Percentiles rank a stretch among this genome's conserved stretches.
phyloP scores from a whole-genome alignment of 2,113 vertebrate genomes.

The Gnathonemus echidnorhynchus region DNA sequence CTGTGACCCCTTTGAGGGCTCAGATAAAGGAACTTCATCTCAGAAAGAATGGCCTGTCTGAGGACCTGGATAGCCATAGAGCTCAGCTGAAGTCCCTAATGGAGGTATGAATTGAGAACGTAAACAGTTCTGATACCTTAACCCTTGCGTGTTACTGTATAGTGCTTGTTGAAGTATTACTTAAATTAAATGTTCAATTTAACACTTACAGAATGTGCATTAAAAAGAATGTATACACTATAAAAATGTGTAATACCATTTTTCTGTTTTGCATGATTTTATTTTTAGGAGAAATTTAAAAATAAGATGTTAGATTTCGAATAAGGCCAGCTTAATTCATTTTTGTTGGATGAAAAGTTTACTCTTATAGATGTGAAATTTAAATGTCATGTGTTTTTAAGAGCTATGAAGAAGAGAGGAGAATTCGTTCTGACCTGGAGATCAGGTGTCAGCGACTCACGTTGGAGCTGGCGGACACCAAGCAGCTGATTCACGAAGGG shows the following conservation, averaged over 20 bases:
- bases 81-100: conserved; percentile 69
- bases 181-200: background rate
- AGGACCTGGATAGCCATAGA: conserved; percentile 70
- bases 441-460: conserved; percentile 78
- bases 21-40: conserved; percentile 68
- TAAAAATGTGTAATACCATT: background rate
- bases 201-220: background rate
- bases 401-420: conserved; percentile 82
- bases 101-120: conserved; percentile 63
- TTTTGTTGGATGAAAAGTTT: background rate
- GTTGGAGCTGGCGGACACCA: conserved; percentile 86
- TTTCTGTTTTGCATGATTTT: background rate
- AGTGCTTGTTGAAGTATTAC: background rate
- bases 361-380: background rate
- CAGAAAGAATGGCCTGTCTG: conserved; percentile 64
- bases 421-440: conserved; percentile 75
- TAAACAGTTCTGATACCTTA: background rate
- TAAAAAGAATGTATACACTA: background rate
- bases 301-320: background rate
- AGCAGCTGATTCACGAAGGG: conserved; percentile 80
- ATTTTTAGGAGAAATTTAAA: background rate
- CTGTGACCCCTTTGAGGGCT: conserved; percentile 66
- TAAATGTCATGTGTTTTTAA: conserved; percentile 35
- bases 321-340: background rate
- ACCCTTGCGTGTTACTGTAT: background rate